Evolutionary conservation across 2,888 invertebrate species (phyloP), one percentile per base, ranked within the genome.

Genomic region (Tachina fera): DNA sequence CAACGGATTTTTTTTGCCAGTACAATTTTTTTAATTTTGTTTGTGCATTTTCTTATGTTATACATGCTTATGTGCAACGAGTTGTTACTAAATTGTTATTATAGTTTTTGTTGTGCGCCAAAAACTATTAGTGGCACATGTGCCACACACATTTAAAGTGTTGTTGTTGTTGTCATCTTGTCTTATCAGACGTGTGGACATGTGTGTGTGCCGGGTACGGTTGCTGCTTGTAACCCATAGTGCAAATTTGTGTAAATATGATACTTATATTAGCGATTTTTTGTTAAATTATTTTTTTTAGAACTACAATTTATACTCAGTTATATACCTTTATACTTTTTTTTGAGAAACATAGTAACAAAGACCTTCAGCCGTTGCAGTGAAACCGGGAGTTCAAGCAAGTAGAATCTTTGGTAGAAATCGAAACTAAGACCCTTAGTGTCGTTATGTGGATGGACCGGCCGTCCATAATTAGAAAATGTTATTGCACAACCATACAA

Each of bases 81-180:
- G 70, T 75, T 78, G 81, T 85, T 82, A 74, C 85, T 84, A 85
- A 85, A 78, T 63, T 82, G 78, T 78, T 75, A 70, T 78, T 65
- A 63, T 43, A 72, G 78, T 85, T 85, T 78, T 72, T 84, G 75
- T 82, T 78, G 82, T 65, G 85, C 85, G 85, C 85, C 85, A 82
- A 85, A 78, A 82, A 85, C 85, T 85, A 85, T 85, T 85, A 84
- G 68, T 75, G 71, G 76, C 83, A 83, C 86, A 86, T 86, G 83
- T 86, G 86, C 83, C 82, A 71, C 67, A 75, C 82, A 86, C 71
- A 86, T 86, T 82, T 71, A 79, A 6, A 31, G 31, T 31, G 31
- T 31, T n/a, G n/a, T n/a, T n/a, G n/a, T 31, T 31, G 31, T 51
- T 67, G 71, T 83, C 75, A 79, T 71, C 43, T 72, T 31, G 43